Percentiles rank a stretch among this genome's conserved stretches.
Evolutionary conservation across 53 echinoderm and acorn worm species (phyloP).

Genomic region (Holothuria leucospilota): DNA sequence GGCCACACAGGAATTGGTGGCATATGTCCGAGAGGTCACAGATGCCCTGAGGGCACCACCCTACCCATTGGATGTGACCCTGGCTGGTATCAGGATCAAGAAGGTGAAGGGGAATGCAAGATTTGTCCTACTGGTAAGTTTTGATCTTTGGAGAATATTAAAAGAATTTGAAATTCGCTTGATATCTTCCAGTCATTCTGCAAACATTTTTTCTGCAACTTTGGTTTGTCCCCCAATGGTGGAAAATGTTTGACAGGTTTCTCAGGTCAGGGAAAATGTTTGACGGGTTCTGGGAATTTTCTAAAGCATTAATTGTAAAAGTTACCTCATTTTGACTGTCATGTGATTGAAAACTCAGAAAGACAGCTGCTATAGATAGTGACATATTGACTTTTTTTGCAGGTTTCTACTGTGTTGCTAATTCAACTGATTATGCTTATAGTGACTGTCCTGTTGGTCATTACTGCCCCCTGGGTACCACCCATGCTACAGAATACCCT

Average conservation of each 20-base stretch:
- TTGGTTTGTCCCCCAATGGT: too few relatives aligned
- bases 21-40: slow-evolving; percentile 85
- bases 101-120: slow-evolving; percentile 79
- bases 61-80: slow-evolving; percentile 85
- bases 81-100: slow-evolving; percentile 91
- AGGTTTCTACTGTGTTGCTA: slow-evolving; percentile 91
- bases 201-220: too few relatives aligned
- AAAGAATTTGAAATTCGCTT: too few relatives aligned
- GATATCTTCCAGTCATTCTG: too few relatives aligned
- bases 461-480: slow-evolving; percentile 88
- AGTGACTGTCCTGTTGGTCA: slow-evolving; percentile 84
- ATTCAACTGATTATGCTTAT: slow-evolving; percentile 81
- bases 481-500: slow-evolving; percentile 78
- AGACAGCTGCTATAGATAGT: too few relatives aligned
- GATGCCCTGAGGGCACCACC: slow-evolving; percentile 83
- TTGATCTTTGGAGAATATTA: background rate
- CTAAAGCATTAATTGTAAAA: too few relatives aligned
- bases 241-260: too few relatives aligned
- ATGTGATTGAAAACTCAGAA: too few relatives aligned
- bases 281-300: too few relatives aligned
- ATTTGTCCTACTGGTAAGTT: slow-evolving; percentile 84
- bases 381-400: background rate
- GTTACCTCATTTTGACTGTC: too few relatives aligned
- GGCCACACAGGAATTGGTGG: slow-evolving; percentile 95
- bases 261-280: too few relatives aligned